Evolutionary conservation across 2,113 vertebrate genomes (phyloP), one percentile per base, ranked within the genome.

Genomic region (Rhabdornis inornatus): DNA sequence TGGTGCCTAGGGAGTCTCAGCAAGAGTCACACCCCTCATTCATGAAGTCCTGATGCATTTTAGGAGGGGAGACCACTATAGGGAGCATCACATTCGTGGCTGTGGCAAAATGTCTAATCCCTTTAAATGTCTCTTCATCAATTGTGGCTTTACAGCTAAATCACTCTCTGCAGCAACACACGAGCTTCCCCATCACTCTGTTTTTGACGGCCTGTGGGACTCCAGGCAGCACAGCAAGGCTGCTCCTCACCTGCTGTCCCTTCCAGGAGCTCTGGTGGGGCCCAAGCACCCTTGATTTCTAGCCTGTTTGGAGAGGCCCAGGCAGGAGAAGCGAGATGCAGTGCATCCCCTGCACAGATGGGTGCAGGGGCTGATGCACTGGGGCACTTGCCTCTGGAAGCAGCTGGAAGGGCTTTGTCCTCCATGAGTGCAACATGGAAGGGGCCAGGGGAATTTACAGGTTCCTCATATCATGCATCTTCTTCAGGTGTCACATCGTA

Each of bases 91-190:
- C 4, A 0, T 55, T 66, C 71, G 52, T 27, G 14, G 86, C 27
- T 63, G 18, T 66, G 52, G 72, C 95, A 92, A 66, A 82, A 90
- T 14, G 45, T 60, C 81, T 95, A 95, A 98, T 96, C 95, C 94
- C 90, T 95, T 96, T 77, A 90, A 96, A 94, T 95, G 96, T 95
- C 79, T 77, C 87, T 71, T 56, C 85, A 94, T 97, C 31, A 88
- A 96, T 95, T 79, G 91, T 10, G 50, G 97, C 90, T 97, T 97
- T 96, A 59, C n/a, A 45, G 90, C 59, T 72, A 77, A 96, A 93
- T 92, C 97, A 65, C 90, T 96, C 3, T 0, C 89, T 88, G 45
- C 27, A 76, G 95, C 5, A 20, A 89, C 25, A 31, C 91, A 83
- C 40, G 87, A 89, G 83, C 90, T 94, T 90, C 91, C 56, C 83